Evolutionary conservation across 2,888 invertebrate genomes (phyloP), one percentile per base, ranked within the genome.

Genomic region (Cacoxenus indagator): DNA sequence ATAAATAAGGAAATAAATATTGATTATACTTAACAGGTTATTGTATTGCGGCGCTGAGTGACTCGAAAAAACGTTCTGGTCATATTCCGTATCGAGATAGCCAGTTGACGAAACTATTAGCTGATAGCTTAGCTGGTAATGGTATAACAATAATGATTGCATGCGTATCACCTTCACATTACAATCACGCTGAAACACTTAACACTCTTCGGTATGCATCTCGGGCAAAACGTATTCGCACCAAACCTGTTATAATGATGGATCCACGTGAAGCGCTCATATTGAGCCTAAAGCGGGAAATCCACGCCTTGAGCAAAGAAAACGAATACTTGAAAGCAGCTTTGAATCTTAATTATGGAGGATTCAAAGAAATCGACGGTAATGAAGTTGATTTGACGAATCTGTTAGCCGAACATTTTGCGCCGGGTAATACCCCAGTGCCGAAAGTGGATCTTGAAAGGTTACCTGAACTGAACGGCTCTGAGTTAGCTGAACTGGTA

Each of bases 141-240:
- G 97, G 97, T 4, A 96, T 97, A 5, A 96, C 97, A 0, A 90
- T 98, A 11, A 98, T 98, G 97, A 96, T 98, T 79, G 97, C 98
- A 1, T 98, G 98, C 84, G 94, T 97, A 74, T 96, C 97, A 0
- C 97, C 97, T 0, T 95, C 95, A 0, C 92, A 92, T 78, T 94
- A 94, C 0, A 97, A 97, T 86, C 90, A 93, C 62, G 92, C 92
- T 43, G 98, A 98, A 88, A 96, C 96, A 0, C 87, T 97, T 70
- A 98, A 96, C 87, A 98, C 98, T 0, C 90, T 98, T 19, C 91
- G 98, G 22, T 98, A 98, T 89, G 97, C 97, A 0, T 93, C 96
- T 0, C 90, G 97, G 76, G 96, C 97, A 0, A 97, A 97, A 89
- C 94, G 94, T 85, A 98, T 98, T 74, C 93, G 94, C 78, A 95